Conservation (phyloP, 2,888 invertebrate species). For the Agrilus biguttatus region DNA sequence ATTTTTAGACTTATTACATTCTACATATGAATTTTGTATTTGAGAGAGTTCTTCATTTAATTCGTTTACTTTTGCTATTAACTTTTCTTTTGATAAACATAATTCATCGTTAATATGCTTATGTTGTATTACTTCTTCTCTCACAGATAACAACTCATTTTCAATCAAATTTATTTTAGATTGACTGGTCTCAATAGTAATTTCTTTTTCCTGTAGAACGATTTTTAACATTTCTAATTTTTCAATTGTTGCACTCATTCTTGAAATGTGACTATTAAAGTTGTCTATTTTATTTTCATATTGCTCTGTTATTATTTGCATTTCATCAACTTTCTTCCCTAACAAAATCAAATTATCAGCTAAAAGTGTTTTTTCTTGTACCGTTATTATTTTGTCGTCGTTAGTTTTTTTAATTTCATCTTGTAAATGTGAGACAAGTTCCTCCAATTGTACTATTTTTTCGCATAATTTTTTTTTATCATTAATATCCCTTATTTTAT, state of each 20-base stretch:
- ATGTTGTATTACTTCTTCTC: slow-evolving; percentile 2
- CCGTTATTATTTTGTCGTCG: slow-evolving; percentile 4
- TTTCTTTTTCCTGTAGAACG: not conserved
- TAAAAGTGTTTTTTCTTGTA: slow-evolving; percentile 5
- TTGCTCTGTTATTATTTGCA: slow-evolving; percentile 5
- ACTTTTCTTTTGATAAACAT: too few relatives aligned
- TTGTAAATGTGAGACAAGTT: slow-evolving; percentile 4
- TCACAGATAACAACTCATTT: not conserved
- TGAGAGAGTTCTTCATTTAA: too few relatives aligned
- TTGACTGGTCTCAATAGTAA: not conserved
- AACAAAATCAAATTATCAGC: slow-evolving; percentile 5
- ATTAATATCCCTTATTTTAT: slow-evolving; percentile 1
- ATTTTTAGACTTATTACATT: too few relatives aligned
- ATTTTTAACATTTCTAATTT: slow-evolving; percentile 7
- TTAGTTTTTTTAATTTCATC: slow-evolving; percentile 5
- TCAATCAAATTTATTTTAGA: too few relatives aligned
- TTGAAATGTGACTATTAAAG: slow-evolving; percentile 5
- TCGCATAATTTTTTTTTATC: slow-evolving; percentile 2
- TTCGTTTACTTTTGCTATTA: too few relatives aligned
- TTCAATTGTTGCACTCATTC: slow-evolving; percentile 6
- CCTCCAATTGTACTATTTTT: slow-evolving; percentile 2
- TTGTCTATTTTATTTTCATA: slow-evolving; percentile 7
- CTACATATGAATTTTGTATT: too few relatives aligned
- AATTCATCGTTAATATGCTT: too few relatives aligned
- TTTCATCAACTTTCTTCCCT: slow-evolving; percentile 4